These are phyloP conservation scores for Invenusta paracnida DNA, from an alignment of 2,888 invertebrate species.

Conservation along the genomic window DNA sequence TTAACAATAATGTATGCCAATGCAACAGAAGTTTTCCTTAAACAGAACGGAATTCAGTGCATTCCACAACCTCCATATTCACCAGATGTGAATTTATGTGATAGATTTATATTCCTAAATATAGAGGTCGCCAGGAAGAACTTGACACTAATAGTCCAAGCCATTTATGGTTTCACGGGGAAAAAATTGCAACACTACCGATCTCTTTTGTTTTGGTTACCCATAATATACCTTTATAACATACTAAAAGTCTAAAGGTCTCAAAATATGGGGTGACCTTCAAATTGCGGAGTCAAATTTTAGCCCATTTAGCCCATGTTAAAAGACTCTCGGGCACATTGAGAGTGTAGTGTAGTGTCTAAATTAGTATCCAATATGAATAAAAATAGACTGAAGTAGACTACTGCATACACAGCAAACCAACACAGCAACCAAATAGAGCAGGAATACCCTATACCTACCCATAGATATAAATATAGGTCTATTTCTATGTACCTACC, in stretches of 20 bases:
- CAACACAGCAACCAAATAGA: conserved; percentile 22
- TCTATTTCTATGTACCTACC: conserved; percentile 23
- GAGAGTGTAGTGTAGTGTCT: conserved; percentile 4
- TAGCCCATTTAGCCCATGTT: conserved; percentile 13
- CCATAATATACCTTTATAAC: conserved; percentile 29
- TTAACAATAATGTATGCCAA: too few relatives aligned
- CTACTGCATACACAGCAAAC: conserved; percentile 29
- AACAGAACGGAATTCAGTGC: too few relatives aligned
- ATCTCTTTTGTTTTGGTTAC: conserved; percentile 20
- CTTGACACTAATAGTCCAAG: neutral
- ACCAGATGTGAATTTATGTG: too few relatives aligned
- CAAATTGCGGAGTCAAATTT: conserved; percentile 15
- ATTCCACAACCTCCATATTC: too few relatives aligned
- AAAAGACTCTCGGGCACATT: conserved; percentile 29
- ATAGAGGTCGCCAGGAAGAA: neutral
- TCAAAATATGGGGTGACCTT: conserved; percentile 23
- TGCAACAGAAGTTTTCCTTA: too few relatives aligned
- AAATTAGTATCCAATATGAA: conserved; percentile 20
- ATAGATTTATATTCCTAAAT: too few relatives aligned
- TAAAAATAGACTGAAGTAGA: conserved; percentile 9
- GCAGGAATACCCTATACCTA: conserved; percentile 23
- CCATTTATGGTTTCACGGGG: conserved; percentile 22
- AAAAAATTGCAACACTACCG: conserved; percentile 16
- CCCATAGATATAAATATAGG: conserved; percentile 23
- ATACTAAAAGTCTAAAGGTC: conserved; percentile 29